Conservation (phyloP, 2,888 invertebrate genomes). For the Protonemura montana region DNA sequence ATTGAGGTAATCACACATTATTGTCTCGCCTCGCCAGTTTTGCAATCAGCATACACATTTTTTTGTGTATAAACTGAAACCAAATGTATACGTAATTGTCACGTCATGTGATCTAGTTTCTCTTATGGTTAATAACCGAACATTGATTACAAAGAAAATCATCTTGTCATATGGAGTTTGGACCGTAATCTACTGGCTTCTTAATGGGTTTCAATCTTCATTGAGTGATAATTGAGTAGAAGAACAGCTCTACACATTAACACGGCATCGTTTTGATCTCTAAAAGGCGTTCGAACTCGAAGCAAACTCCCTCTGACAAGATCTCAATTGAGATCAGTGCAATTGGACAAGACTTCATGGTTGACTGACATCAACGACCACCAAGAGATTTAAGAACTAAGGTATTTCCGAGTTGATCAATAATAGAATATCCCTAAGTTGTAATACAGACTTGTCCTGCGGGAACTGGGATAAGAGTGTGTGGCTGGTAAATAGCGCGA, state of each 20-base stretch:
- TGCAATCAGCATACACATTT: neutral
- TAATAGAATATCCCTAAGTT: conserved; percentile 7
- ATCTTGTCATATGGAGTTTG: neutral
- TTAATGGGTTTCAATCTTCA: neutral
- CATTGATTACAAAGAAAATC: neutral
- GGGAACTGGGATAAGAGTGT: conserved; percentile 20
- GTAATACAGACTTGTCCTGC: neutral
- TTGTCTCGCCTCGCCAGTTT: neutral
- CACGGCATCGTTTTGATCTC: neutral
- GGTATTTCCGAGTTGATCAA: conserved; percentile 9
- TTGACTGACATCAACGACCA: conserved; percentile 3
- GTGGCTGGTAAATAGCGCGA: conserved; percentile 23
- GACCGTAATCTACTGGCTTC: neutral
- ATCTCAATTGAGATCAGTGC: conserved; percentile 12
- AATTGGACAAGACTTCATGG: neutral
- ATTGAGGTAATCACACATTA: neutral
- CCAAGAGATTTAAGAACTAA: conserved; percentile 23
- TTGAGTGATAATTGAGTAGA: neutral
- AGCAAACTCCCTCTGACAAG: neutral
- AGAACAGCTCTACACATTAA: neutral
- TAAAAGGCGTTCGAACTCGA: neutral
- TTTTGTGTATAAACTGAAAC: neutral
- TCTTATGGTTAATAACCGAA: neutral
- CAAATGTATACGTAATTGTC: neutral
- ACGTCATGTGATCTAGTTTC: neutral